Conservation (phyloP, 2,113 vertebrate genomes). For the Hipposideros armiger region DNA sequence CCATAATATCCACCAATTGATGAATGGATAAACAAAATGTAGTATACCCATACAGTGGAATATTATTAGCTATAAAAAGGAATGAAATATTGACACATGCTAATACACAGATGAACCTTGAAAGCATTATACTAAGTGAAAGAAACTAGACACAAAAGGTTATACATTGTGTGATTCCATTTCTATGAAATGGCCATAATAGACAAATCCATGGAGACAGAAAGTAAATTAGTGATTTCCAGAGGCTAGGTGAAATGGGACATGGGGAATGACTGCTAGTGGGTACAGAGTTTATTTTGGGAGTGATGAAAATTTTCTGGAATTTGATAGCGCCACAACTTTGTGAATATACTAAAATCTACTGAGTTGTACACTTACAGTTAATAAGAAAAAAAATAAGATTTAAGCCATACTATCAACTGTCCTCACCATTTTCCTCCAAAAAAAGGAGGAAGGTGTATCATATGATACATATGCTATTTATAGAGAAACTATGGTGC, state of each 20-base stretch:
- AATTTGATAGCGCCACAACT: not conserved
- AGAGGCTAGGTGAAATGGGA: not conserved
- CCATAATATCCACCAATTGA: not conserved
- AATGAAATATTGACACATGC: not conserved
- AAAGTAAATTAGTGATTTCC: not conserved
- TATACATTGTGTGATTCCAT: not conserved
- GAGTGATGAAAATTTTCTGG: not conserved
- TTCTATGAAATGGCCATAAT: not conserved
- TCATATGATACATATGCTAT: not conserved
- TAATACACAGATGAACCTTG: not conserved
- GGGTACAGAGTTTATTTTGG: not conserved
- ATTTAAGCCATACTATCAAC: not conserved
- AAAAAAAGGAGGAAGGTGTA: not conserved
- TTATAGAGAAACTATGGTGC: not conserved
- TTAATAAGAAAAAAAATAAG: constrained; percentile 14
- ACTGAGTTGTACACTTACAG: not conserved
- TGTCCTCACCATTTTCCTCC: not conserved
- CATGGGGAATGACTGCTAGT: not conserved
- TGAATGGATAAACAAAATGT: not conserved
- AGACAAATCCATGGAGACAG: not conserved
- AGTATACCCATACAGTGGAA: not conserved
- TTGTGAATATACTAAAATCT: not conserved
- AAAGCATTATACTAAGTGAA: not conserved
- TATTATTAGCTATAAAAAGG: not conserved
- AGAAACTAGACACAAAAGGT: not conserved